phyloP scores from a whole-genome alignment of 2,797 vertebrate species.

The Poeciliopsis gracilis region DNA sequence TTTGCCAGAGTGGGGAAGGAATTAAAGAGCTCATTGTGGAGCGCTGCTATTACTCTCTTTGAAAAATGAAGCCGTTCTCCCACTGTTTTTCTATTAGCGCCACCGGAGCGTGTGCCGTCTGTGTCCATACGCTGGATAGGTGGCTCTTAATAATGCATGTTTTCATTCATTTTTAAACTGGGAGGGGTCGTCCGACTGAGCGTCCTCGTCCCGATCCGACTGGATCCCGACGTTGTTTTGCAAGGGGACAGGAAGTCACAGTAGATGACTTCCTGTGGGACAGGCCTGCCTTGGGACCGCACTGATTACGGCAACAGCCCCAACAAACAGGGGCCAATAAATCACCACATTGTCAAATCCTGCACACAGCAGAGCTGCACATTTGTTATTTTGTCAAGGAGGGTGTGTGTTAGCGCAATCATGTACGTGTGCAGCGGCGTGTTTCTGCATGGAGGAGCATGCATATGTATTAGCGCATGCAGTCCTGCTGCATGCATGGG shows the following conservation, averaged over 20 bases:
- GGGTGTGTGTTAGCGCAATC: conserved; percentile 49
- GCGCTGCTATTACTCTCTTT: conserved; percentile 73
- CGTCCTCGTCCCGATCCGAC: conserved; percentile 4
- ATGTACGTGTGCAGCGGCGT: conserved; percentile 24
- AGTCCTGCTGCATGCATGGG: conserved; percentile 16
- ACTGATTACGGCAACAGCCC: conserved; percentile 77
- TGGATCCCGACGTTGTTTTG: conserved; percentile 30
- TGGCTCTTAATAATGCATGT: conserved; percentile 77
- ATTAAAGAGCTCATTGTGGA: conserved; percentile 73
- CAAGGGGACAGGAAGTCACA: conserved; percentile 71
- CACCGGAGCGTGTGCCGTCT: conserved; percentile 65
- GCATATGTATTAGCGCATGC: conserved; percentile 52
- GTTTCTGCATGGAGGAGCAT: conserved; percentile 36
- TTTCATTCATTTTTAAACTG: conserved; percentile 76
- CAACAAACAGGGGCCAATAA: conserved; percentile 74
- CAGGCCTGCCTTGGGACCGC: conserved; percentile 62
- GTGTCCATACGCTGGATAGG: conserved; percentile 59
- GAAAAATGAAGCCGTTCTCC: conserved; percentile 77
- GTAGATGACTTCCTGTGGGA: conserved; percentile 76
- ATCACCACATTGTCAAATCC: conserved; percentile 77
- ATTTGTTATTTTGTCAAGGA: conserved; percentile 74
- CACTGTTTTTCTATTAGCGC: conserved; percentile 79
- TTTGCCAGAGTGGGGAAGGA: conserved; percentile 69
- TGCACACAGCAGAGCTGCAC: conserved; percentile 71
- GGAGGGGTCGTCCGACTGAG: conserved; percentile 25